A percentile compares a stretch with the other conserved stretches of the same genome.
These are phyloP conservation scores for Polyommatus icarus DNA, from an alignment of 2,888 invertebrate species.

Conservation along the genomic window DNA sequence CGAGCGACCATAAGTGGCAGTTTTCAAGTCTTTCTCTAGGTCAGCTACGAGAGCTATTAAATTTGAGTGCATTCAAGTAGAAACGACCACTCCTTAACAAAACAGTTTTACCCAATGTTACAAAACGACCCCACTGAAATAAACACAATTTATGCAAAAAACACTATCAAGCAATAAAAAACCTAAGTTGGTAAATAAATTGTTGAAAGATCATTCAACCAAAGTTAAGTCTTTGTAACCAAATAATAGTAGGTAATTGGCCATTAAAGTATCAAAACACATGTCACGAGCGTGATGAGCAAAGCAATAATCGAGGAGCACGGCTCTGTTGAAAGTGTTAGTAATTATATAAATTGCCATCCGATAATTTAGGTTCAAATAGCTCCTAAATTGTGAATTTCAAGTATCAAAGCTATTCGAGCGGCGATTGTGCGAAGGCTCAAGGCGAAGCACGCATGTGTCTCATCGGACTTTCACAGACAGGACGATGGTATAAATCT, in stretches of 20 bases:
- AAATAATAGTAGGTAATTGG: not conserved
- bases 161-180: not conserved
- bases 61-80: not conserved
- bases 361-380: not conserved
- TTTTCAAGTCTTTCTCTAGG: slow-evolving; percentile 4
- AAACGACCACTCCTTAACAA: not conserved
- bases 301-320: not conserved
- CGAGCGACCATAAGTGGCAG: not conserved
- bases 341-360: slow-evolving; percentile 21
- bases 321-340: not conserved
- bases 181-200: not conserved
- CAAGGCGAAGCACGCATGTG: slow-evolving; percentile 14
- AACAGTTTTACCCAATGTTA: not conserved
- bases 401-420: slow-evolving; percentile 15
- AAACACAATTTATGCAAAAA: too few relatives aligned
- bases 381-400: slow-evolving; percentile 10
- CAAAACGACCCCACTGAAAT: not conserved
- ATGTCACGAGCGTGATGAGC: not conserved
- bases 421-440: slow-evolving; percentile 23
- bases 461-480: not conserved
- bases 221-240: not conserved
- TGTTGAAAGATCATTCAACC: too few relatives aligned
- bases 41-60: not conserved
- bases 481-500: too few relatives aligned
- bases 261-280: not conserved